Percentiles rank a stretch among this genome's conserved stretches.
Evolutionary conservation across 2,113 vertebrate species (phyloP).

Genomic region (Gallinago undulata): DNA sequence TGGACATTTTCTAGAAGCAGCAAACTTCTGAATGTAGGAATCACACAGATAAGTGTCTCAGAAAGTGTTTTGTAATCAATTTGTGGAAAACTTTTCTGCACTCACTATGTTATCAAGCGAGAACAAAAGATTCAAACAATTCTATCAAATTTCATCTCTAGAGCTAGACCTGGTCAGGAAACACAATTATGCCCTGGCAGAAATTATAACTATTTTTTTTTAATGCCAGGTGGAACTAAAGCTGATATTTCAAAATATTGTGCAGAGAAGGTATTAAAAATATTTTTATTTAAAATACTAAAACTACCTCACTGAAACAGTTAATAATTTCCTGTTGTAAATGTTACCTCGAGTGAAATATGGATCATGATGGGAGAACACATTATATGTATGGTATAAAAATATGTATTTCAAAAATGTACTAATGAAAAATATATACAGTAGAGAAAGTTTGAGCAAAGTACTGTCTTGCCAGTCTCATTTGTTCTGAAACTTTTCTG

Average conservation of each 20-base stretch:
- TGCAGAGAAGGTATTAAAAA: background rate
- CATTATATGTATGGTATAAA: background rate
- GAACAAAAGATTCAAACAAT: background rate
- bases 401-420: background rate
- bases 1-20: background rate
- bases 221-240: background rate
- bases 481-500: background rate
- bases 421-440: background rate
- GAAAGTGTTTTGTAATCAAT: background rate
- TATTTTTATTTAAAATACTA: background rate
- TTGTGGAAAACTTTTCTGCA: background rate
- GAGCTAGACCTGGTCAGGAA: background rate
- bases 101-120: background rate
- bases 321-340: background rate
- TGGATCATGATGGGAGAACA: background rate
- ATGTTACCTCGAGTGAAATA: background rate
- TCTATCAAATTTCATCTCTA: background rate
- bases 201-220: background rate
- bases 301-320: background rate
- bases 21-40: background rate
- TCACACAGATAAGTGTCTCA: background rate
- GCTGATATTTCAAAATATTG: background rate
- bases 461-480: background rate
- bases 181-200: background rate
- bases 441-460: background rate